Percentiles rank a stretch among this genome's conserved stretches.
These are phyloP conservation scores for Odontocolon sp. DNA, from an alignment of 2,888 invertebrate species.

Conservation along the genomic window DNA sequence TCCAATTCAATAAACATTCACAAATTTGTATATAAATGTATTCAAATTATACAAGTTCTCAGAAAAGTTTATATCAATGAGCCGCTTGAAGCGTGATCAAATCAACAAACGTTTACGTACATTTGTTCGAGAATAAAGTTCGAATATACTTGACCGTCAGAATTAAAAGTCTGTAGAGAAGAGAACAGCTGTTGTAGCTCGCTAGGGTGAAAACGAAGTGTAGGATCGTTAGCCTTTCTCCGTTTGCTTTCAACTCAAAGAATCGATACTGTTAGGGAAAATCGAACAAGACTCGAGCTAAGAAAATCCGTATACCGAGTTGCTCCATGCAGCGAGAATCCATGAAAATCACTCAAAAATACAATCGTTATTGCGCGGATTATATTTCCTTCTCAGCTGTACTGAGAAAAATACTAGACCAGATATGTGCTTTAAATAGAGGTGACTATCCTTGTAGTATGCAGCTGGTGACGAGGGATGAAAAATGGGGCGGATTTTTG, in stretches of 20 bases:
- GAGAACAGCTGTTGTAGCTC: conserved; percentile 32
- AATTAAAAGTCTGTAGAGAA: neutral
- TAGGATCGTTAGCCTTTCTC: conserved; percentile 1
- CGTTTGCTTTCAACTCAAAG: neutral
- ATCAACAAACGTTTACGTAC: too few species aligned
- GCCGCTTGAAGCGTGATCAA: too few species aligned
- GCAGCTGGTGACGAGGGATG: conserved; percentile 29
- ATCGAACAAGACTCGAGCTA: neutral
- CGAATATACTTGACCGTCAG: too few species aligned
- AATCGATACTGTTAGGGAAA: conserved; percentile 15
- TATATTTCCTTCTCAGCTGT: neutral
- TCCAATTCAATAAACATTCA: too few species aligned
- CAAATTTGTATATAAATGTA: too few species aligned
- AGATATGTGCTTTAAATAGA: conserved; percentile 20
- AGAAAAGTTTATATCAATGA: too few species aligned
- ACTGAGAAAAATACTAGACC: conserved; percentile 22
- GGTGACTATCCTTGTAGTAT: conserved; percentile 46
- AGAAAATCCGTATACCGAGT: too few species aligned
- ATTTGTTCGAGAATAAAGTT: too few species aligned
- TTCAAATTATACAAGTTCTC: too few species aligned
- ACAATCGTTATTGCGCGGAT: too few species aligned
- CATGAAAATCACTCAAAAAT: too few species aligned
- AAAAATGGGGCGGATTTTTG: conserved; percentile 19
- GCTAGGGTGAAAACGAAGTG: neutral
- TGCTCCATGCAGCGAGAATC: too few species aligned